Conservation (phyloP, 2,113 vertebrate species). For the Syngnathus typhle region DNA sequence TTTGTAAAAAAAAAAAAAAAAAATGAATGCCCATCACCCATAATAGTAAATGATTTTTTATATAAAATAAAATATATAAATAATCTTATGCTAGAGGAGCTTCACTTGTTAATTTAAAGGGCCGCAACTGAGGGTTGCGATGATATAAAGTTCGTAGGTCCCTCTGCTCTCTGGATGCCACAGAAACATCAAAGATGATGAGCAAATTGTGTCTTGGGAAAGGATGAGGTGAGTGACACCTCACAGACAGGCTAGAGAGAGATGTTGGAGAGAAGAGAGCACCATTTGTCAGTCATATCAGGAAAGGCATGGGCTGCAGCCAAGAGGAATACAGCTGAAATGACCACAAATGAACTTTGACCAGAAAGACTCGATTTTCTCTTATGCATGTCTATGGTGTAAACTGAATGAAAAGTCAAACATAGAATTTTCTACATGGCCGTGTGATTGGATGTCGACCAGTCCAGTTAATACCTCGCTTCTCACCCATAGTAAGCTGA, state of each 20-base stretch:
- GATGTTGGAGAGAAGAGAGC: slow-evolving; percentile 22
- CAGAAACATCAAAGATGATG: slow-evolving; percentile 68
- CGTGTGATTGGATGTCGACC: too few relatives aligned
- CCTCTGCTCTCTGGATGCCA: slow-evolving; percentile 20
- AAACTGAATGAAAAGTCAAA: neutral
- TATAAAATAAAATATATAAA: too few relatives aligned
- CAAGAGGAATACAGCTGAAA: neutral
- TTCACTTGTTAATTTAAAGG: too few relatives aligned
- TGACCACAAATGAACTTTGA: neutral
- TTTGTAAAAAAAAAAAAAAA: too few relatives aligned
- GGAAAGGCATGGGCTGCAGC: slow-evolving; percentile 5
- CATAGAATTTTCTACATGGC: neutral
- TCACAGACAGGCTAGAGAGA: slow-evolving; percentile 35
- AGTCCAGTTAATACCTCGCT: too few relatives aligned
- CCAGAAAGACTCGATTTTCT: neutral
- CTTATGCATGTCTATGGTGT: neutral
- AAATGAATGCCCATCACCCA: too few relatives aligned
- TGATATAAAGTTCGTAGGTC: neutral
- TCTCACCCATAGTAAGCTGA: neutral
- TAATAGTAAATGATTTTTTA: too few relatives aligned
- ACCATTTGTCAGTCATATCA: slow-evolving; percentile 23
- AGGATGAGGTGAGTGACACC: slow-evolving; percentile 35
- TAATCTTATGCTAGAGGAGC: too few relatives aligned
- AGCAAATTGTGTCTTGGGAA: slow-evolving; percentile 41
- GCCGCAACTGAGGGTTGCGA: too few relatives aligned